Evolutionary conservation across 2,888 invertebrate species (phyloP), one percentile per base, ranked within the genome.

Genomic region (Helobdella robusta): DNA sequence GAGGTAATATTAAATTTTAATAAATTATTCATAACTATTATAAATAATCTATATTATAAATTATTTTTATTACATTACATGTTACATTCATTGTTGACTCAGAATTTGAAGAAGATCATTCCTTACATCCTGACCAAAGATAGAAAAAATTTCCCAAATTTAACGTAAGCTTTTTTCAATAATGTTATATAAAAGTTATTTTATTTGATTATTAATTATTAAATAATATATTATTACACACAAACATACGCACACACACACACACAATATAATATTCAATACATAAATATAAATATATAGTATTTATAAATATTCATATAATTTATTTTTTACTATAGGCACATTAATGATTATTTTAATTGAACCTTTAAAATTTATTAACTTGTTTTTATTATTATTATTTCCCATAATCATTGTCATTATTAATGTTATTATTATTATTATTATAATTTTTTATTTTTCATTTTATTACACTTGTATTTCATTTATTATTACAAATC

Each of bases 91-190:
- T 34, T 18, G 28, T 63, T 60, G 18, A 73, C 74, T 58, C 72
- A 78, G 77, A 79, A 79, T 70, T 77, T 79, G 34, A 77, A 76
- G 69, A 78, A 78, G 68, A 77, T 79, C 69, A 75, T 79, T n/a
- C 73, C 76, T 3, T 79, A 79, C 74, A 77, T 77, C 18, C 78
- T 77, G 67, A 76, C 73, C 64, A 79, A 78, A 70, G 78, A 76
- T 18, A 73, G 73, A 58, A 67, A 73, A 36, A 78, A 77, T 40
- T 79, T 74, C 72, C 79, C 79, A 30, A 74, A 72, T 67, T 68
- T 79, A 62, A 78, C 75, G 78, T 78, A 67, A 67, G 60, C 46
- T 65, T 48, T 48, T n/a, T 56, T 28, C n/a, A n/a, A 48, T 6
- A 5, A n/a, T 59, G 15, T 44, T 54, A 3, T 32, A 32, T 32